Conservation (phyloP, 2,888 invertebrate species). For the Atrina japonica region DNA sequence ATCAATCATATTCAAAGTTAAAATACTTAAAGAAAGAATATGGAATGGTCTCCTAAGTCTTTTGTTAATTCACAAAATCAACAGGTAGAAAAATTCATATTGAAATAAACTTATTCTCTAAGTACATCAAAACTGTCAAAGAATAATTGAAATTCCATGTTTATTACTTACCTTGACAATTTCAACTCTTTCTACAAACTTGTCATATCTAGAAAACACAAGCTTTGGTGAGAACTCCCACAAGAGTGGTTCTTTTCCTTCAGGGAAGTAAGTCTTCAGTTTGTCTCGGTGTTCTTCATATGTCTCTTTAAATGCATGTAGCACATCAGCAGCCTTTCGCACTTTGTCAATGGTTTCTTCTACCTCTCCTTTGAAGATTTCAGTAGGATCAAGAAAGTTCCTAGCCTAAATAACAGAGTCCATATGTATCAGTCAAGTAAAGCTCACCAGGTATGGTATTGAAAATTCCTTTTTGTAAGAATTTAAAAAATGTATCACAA, state of each 20-base stretch:
- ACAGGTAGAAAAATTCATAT: neutral
- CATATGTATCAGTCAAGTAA: too few relatives aligned
- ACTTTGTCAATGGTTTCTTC: constrained; percentile 95
- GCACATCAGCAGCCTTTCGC: constrained; percentile 73
- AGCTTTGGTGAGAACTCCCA: constrained; percentile 81
- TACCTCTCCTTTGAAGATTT: constrained; percentile 96
- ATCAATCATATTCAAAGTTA: neutral
- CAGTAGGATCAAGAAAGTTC: constrained; percentile 93
- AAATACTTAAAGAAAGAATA: too few relatives aligned
- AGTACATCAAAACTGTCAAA: too few relatives aligned
- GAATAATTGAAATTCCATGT: too few relatives aligned
- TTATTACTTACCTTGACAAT: constrained; percentile 75
- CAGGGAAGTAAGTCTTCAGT: constrained; percentile 79
- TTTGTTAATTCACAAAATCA: neutral
- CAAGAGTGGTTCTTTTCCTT: constrained; percentile 70
- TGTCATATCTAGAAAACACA: constrained; percentile 80
- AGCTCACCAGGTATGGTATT: too few relatives aligned
- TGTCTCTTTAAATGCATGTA: constrained; percentile 74
- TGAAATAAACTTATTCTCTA: neutral
- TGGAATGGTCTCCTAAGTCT: too few relatives aligned
- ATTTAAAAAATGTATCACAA: too few relatives aligned
- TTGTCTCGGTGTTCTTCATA: constrained; percentile 79
- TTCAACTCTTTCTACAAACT: constrained; percentile 77
- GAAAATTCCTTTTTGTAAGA: too few relatives aligned
- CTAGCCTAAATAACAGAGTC: constrained; percentile 88